A percentile compares a stretch with the other conserved stretches of the same genome.
Conservation (phyloP, 2,797 vertebrate genomes). For the Hydrophis major region DNA sequence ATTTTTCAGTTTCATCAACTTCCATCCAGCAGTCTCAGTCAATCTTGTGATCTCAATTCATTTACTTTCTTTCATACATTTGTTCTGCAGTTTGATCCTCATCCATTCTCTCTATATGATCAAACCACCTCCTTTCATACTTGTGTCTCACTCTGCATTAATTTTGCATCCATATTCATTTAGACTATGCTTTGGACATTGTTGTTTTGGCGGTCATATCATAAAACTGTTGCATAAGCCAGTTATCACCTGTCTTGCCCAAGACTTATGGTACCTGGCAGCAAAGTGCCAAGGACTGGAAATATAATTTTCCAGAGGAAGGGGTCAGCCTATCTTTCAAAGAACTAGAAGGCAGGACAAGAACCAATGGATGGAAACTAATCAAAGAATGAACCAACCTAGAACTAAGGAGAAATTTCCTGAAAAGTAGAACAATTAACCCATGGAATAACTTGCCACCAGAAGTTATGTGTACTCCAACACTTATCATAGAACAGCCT, state of each 20-base stretch:
- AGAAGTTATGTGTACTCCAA: background rate
- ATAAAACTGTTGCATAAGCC: background rate
- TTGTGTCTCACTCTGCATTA: background rate
- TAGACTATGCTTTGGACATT: background rate
- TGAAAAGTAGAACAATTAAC: background rate
- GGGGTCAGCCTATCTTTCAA: background rate
- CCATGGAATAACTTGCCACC: background rate
- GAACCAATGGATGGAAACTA: background rate
- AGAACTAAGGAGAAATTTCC: background rate
- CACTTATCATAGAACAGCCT: background rate
- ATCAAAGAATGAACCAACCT: background rate
- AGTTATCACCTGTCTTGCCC: background rate
- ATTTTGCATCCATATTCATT: background rate
- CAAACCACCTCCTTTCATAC: background rate
- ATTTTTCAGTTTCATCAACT: background rate
- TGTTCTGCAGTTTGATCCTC: background rate
- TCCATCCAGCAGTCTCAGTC: background rate
- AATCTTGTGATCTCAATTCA: background rate
- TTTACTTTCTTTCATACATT: background rate
- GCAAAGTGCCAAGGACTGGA: background rate
- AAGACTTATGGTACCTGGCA: background rate
- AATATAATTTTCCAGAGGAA: background rate
- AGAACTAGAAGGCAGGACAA: background rate
- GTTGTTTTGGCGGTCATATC: background rate
- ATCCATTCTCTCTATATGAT: background rate